Evolutionary conservation across 2,888 invertebrate genomes (phyloP), one percentile per base, ranked within the genome.

Genomic region (Atherix ibis): DNA sequence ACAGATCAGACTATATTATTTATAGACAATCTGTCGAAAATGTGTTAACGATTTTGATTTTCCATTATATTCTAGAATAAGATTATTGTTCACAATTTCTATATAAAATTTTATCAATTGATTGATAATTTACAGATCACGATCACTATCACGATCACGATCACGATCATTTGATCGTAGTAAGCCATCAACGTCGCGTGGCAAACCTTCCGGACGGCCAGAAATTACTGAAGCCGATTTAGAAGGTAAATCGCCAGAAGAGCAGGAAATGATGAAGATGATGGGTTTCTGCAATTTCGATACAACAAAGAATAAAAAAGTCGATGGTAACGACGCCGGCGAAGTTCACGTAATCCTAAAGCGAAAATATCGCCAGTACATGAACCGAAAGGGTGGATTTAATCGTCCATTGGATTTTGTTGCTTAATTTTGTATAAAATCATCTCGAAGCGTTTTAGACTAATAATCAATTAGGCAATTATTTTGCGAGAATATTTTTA

Each of bases 331-430:
- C 55, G 85, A 92, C 48, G 76, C 76, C 35, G 92, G 91, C n/a
- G 84, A 80, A 18, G 92, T 94, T 42, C 94, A 95, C 58, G 88
- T 95, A 37, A 89, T 92, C 42, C 71, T 94, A 40, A 94, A 95
- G 65, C 69, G 97, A 48, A 89, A 94, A 64, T 95, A 94, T 60
- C 76, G 95, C 48, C 97, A 98, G 64, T 98, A 98, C 57, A 98
- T 98, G 98, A 98, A 98, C 63, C 73, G 98, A 41, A 91, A 94
- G 63, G 98, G 98, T 42, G 98, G 97, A 35, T 98, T 98, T 64
- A 98, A 98, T 63, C 71, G 97, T 54, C 97, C 97, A 26, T 65
- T 98, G 43, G 97, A 98, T 63, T 92, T 92, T 65, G 91, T 95
- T 44, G 89, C 91, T 44, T 89, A 58, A 44, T 3, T 12, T 17